phyloP scores from a whole-genome alignment of 2,888 invertebrate species.

The Agrilus mali region DNA sequence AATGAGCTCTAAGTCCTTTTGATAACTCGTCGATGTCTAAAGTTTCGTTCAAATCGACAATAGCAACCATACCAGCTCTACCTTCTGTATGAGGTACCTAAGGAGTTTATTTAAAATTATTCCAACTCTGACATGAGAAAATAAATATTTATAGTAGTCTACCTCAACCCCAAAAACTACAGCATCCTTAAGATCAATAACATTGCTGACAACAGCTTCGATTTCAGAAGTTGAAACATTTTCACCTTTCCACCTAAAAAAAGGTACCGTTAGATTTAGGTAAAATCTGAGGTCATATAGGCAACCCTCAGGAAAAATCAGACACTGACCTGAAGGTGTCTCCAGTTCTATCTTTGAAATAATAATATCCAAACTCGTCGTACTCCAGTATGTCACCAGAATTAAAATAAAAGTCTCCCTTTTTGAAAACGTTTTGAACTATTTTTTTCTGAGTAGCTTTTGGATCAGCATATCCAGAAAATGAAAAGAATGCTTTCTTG shows the following conservation, averaged over 20 bases:
- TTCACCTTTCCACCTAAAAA: constrained; percentile 75
- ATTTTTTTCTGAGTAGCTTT: constrained; percentile 61
- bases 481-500: constrained; percentile 40
- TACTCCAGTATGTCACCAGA: constrained; percentile 81
- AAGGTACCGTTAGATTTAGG: too few species aligned
- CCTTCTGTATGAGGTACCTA: constrained; percentile 73
- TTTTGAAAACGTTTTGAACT: constrained; percentile 55
- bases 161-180: constrained; percentile 90
- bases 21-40: constrained; percentile 49
- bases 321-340: constrained; percentile 54
- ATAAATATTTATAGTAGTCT: constrained; percentile 14
- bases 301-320: too few species aligned
- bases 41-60: constrained; percentile 54
- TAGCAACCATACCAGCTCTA: constrained; percentile 86
- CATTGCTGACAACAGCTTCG: constrained; percentile 74
- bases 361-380: constrained; percentile 88
- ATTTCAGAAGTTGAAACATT: constrained; percentile 95
- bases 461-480: constrained; percentile 56
- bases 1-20: constrained; percentile 50
- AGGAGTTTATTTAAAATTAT: constrained; percentile 3
- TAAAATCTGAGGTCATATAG: background rate
- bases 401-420: constrained; percentile 84
- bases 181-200: constrained; percentile 54
- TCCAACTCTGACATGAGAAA: background rate
- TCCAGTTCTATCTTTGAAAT: constrained; percentile 82